These are phyloP conservation scores for Trachymyrmex septentrionalis DNA, from an alignment of 1,140 invertebrate genomes.

Conservation along the genomic window DNA sequence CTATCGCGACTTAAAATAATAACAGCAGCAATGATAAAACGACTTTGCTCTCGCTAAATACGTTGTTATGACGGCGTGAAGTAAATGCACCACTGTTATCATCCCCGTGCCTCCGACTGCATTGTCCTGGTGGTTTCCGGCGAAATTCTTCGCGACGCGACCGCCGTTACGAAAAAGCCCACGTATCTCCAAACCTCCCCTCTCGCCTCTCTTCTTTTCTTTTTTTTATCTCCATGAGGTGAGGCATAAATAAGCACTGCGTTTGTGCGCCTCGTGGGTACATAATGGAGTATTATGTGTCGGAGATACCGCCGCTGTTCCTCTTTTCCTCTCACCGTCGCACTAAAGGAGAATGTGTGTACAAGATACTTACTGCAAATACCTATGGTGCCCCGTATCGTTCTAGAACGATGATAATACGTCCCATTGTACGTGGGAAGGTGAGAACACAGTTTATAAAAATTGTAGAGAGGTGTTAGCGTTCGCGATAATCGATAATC, in stretches of 20 bases:
- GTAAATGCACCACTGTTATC: slow-evolving; percentile 39
- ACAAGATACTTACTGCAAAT: slow-evolving; percentile 84
- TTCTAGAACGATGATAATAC: slow-evolving; percentile 76
- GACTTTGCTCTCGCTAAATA: slow-evolving; percentile 30
- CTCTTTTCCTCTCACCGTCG: slow-evolving; percentile 30
- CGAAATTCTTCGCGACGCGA: slow-evolving; percentile 58
- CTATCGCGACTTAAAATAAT: not conserved
- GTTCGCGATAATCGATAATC: slow-evolving; percentile 49
- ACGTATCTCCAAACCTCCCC: slow-evolving; percentile 62
- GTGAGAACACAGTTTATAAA: slow-evolving; percentile 71
- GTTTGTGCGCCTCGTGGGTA: slow-evolving; percentile 80
- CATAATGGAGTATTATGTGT: slow-evolving; percentile 82
- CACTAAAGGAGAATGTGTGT: slow-evolving; percentile 72
- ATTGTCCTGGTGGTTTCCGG: slow-evolving; percentile 59
- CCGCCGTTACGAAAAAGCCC: slow-evolving; percentile 55
- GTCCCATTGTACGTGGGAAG: slow-evolving; percentile 73
- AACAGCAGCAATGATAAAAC: not conserved
- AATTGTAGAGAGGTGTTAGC: slow-evolving; percentile 56
- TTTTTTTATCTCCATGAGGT: slow-evolving; percentile 79
- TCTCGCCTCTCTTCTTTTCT: slow-evolving; percentile 18
- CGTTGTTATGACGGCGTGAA: not conserved
- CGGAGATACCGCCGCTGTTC: slow-evolving; percentile 76
- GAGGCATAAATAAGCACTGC: slow-evolving; percentile 81
- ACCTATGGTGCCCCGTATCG: slow-evolving; percentile 78
- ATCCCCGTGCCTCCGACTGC: not conserved